Percentiles rank a stretch among this genome's conserved stretches.
phyloP scores from a whole-genome alignment of 2,888 invertebrate genomes.

The Craniophora ligustri region DNA sequence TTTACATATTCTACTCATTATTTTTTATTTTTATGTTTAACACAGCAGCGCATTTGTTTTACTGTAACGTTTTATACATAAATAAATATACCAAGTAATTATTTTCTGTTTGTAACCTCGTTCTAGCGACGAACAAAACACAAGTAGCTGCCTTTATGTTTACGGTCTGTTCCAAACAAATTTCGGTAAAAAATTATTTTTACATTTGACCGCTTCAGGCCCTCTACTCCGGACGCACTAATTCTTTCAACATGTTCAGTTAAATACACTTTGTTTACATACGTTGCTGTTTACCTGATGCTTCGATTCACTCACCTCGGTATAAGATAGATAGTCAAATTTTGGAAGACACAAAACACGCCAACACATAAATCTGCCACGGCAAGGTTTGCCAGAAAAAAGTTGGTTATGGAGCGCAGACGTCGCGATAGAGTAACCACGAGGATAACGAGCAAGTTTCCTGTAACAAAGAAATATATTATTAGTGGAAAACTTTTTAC shows the following conservation, averaged over 20 bases:
- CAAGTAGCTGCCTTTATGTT: too few relatives aligned
- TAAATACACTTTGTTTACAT: constrained; percentile 26
- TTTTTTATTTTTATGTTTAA: too few relatives aligned
- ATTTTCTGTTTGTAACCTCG: too few relatives aligned
- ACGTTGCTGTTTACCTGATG: constrained; percentile 34
- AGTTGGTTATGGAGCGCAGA: constrained; percentile 96
- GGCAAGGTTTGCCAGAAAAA: constrained; percentile 96
- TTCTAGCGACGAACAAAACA: too few relatives aligned
- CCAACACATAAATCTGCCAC: constrained; percentile 97
- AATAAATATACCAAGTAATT: too few relatives aligned
- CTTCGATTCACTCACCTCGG: constrained; percentile 88
- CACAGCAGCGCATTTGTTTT: too few relatives aligned
- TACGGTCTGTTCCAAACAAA: neutral
- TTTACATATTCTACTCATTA: too few relatives aligned
- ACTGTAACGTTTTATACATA: too few relatives aligned
- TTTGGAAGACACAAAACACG: constrained; percentile 97
- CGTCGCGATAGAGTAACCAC: constrained; percentile 95
- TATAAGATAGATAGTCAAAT: constrained; percentile 94
- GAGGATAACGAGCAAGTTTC: constrained; percentile 95
- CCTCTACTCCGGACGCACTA: constrained; percentile 17
- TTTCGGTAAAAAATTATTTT: constrained; percentile 18
- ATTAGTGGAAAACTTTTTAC: neutral
- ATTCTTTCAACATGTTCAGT: constrained; percentile 40
- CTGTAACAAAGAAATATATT: constrained; percentile 86
- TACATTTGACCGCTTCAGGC: constrained; percentile 12